phyloP scores from a whole-genome alignment of 2,113 vertebrate species.

The Campylomormyrus tamandua region DNA sequence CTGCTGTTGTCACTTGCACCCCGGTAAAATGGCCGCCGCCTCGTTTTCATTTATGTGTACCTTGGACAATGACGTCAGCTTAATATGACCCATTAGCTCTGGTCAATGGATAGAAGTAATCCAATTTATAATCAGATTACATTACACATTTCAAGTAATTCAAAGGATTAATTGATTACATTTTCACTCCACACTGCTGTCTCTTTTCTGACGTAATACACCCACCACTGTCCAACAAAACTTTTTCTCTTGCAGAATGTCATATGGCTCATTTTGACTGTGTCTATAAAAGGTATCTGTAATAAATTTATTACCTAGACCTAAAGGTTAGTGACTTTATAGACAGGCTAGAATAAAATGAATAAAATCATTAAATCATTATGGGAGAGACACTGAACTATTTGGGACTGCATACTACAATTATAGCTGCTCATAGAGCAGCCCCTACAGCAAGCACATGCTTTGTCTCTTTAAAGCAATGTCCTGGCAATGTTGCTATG shows the following conservation, averaged over 20 bases:
- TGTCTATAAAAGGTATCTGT: neutral
- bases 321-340: conserved; percentile 27
- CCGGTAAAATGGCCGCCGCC: too few relatives aligned
- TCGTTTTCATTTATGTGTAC: too few relatives aligned
- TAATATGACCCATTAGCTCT: neutral
- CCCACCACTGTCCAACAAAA: conserved; percentile 43
- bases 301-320: conserved; percentile 44
- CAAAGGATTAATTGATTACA: neutral
- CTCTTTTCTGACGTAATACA: neutral
- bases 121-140: neutral
- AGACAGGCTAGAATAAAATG: conserved; percentile 1
- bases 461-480: neutral
- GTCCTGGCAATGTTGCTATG: neutral
- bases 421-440: neutral
- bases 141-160: neutral
- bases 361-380: neutral
- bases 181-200: neutral
- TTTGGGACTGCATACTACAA: neutral
- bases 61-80: too few relatives aligned
- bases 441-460: neutral
- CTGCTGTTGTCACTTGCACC: too few relatives aligned
- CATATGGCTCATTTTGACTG: conserved; percentile 56
- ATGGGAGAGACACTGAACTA: neutral
- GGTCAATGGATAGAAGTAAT: neutral
- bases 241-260: conserved; percentile 63